These are phyloP conservation scores for Thysanoteuthis rhombus DNA, from an alignment of 2,888 invertebrate genomes.

Conservation along the genomic window DNA sequence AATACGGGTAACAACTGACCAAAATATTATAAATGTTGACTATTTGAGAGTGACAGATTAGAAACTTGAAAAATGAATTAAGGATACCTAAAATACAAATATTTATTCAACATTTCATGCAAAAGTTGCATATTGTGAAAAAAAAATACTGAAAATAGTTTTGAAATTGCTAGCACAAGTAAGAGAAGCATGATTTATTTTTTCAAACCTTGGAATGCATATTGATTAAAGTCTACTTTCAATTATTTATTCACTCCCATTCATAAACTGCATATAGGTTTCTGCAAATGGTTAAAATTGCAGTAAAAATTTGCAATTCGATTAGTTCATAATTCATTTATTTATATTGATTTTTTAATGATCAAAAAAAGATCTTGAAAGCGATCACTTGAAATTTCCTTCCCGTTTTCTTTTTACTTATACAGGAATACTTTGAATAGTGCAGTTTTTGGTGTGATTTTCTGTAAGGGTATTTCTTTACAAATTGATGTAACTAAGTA, in stretches of 20 bases:
- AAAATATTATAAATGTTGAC: background rate
- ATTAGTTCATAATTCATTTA: background rate
- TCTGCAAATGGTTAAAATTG: background rate
- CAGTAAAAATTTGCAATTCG: background rate
- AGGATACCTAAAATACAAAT: no score
- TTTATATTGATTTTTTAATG: background rate
- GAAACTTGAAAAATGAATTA: no score
- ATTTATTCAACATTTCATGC: background rate
- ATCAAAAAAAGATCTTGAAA: background rate
- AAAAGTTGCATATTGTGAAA: background rate
- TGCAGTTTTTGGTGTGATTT: no score
- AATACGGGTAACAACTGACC: background rate
- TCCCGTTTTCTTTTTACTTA: background rate
- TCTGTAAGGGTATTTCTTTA: no score
- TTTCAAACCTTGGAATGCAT: background rate
- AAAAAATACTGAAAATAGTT: background rate
- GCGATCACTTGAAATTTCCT: background rate
- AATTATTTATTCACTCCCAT: background rate
- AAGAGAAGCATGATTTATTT: background rate
- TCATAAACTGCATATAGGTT: background rate
- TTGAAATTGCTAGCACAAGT: background rate
- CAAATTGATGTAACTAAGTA: no score
- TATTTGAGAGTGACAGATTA: background rate
- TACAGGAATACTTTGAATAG: no score
- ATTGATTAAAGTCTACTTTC: background rate